phyloP scores from a whole-genome alignment of 2,113 vertebrate genomes.

The Sylvietta virens region DNA sequence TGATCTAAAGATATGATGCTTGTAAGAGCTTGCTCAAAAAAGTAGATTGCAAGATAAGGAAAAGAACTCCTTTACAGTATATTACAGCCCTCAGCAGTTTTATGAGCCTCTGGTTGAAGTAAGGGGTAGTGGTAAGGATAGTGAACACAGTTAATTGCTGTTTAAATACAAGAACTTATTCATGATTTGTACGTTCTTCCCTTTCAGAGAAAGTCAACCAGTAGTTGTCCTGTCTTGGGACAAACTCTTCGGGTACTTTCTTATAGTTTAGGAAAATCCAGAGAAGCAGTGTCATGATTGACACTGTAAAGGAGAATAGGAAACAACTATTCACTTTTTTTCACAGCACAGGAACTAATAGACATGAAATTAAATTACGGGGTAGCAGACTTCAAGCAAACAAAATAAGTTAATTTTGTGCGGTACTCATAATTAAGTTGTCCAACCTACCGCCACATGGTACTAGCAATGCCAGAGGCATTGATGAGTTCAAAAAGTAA shows the following conservation, averaged over 20 bases:
- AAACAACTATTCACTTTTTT: background rate
- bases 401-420: conserved; percentile 1
- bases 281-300: background rate
- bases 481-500: background rate
- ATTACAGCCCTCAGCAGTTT: background rate
- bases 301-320: background rate
- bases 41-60: background rate
- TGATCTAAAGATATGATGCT: background rate
- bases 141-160: background rate
- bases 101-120: background rate
- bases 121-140: background rate
- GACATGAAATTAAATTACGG: background rate
- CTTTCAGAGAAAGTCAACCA: background rate
- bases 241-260: background rate
- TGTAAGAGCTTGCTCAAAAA: background rate
- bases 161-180: background rate
- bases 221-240: background rate
- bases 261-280: background rate
- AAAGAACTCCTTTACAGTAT: background rate
- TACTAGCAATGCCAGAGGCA: background rate
- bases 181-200: background rate
- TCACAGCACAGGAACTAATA: background rate
- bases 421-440: background rate
- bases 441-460: background rate
- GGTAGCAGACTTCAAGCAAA: background rate